Evolutionary conservation across 2,888 invertebrate genomes (phyloP), one percentile per base, ranked within the genome.

Genomic region (Dryadula phaetusa): DNA sequence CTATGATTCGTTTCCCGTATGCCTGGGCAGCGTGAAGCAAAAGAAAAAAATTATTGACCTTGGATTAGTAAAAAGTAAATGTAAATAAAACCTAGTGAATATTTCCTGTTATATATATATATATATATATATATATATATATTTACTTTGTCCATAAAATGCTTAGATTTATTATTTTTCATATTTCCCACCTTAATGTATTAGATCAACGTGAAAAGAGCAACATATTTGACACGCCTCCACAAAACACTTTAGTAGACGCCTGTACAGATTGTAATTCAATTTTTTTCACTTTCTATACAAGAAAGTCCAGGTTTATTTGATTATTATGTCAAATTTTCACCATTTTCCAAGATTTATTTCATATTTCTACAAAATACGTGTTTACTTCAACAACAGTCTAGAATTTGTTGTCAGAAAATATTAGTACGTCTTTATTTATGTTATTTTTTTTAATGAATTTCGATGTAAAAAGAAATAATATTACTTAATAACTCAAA

Each of bases 141-240:
- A n/a, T n/a, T n/a, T n/a, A n/a, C n/a, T n/a, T n/a, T n/a, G n/a
- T n/a, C n/a, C n/a, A 34, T 28, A 25, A 49, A 49, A 49, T 8
- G n/a, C n/a, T 28, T n/a, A 25, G n/a, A n/a, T 49, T 28, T 28
- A 28, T 49, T 49, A 49, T 49, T 37, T 54, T 54, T 34, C 20
- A 28, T 16, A 14, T 42, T 60, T 42, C 32, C 28, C 4, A 7
- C 44, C 28, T 7, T 28, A 40, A 20, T 46, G 16, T 60, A 44
- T 44, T 46, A 60, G 20, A 60, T 46, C 46, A 44, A 46, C 32
- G 14, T 20, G 44, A 60, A 60, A 60, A 60, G 60, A 28, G 60
- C 60, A 44, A 28, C 28, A 32, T 46, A 60, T 60, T 60, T 20
- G 28, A 46, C 32, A 25, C 25, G 32, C 20, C 28, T 32, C 44